Evolutionary conservation across 2,113 vertebrate species (phyloP), one percentile per base, ranked within the genome.

Genomic region (Oreocharis arfaki): DNA sequence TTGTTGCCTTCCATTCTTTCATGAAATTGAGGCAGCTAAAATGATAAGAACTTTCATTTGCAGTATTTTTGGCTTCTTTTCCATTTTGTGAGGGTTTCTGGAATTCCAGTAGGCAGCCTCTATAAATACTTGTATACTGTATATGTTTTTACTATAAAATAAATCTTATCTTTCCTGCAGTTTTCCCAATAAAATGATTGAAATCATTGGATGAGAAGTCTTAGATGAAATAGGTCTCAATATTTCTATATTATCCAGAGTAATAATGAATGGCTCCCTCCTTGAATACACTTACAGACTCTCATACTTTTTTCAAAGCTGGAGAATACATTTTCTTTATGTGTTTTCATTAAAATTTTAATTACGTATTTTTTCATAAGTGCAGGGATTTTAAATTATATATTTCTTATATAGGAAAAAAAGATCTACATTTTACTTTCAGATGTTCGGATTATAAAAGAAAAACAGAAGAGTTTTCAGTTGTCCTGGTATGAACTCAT

Each of bases 291-390:
- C 15, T 82, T 89, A 46, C 13, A 94, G 44, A 42, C 5, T 80
- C 16, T 77, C 68, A 79, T 83, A 84, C 42, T 81, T 83, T 81
- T 61, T 87, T 80, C 53, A 73, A 73, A 96, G n/a, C 23, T 37
- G 76, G 37, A 46, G 15, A 93, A 95, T 79, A 82, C 0, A 65
- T 94, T 95, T 96, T 76, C n/a, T 80, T 90, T 84, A 90, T 64
- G 52, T 33, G 17, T 70, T 95, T 89, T 94, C 77, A 82, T 82
- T 91, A 73, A 32, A 61, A 93, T 82, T 87, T 94, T 84, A 80
- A 89, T 95, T 91, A 75, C 63, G n/a, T 82, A 47, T 85, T 91
- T 94, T 93, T 95, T 80, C 41, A 27, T 78, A 75, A 84, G 37
- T 68, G 27, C 7, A 59, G 3, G 7, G 22, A 0, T 53, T 82